Evolutionary conservation across 2,888 invertebrate genomes (phyloP).

Genomic region (Melanotus villosus): DNA sequence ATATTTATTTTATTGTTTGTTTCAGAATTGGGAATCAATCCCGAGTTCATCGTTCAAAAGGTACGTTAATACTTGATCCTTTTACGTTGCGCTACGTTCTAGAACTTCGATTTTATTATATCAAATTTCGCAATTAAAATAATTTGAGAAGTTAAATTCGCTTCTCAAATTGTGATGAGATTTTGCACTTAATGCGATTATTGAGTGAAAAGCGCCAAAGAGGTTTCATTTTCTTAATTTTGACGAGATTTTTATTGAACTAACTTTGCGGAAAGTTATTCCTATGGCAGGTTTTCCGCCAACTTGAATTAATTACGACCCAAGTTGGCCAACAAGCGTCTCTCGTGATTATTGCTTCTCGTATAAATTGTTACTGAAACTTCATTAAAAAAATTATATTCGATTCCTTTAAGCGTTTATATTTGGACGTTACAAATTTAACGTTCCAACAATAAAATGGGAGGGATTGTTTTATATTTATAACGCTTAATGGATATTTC

Average conservation of each 20-base stretch:
- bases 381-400: not conserved
- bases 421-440: not conserved
- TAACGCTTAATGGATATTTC: not conserved
- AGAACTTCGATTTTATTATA: conserved; percentile 38
- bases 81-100: conserved; percentile 6
- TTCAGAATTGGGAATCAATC: conserved; percentile 59
- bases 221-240: conserved; percentile 46
- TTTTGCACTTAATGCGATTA: conserved; percentile 48
- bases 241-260: conserved; percentile 45
- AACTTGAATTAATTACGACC: conserved; percentile 40
- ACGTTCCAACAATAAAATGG: not conserved
- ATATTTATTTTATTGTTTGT: conserved; percentile 43
- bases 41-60: conserved; percentile 59
- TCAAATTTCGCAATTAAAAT: conserved; percentile 47
- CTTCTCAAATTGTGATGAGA: conserved; percentile 45
- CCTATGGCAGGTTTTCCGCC: conserved; percentile 38
- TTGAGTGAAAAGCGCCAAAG: conserved; percentile 46
- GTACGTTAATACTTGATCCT: conserved; percentile 41
- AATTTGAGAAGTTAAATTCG: conserved; percentile 46
- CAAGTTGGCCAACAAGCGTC: conserved; percentile 26
- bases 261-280: conserved; percentile 41
- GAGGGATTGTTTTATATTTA: not conserved
- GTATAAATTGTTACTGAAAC: conserved; percentile 16
- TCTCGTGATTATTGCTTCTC: conserved; percentile 32
- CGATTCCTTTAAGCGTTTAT: not conserved